A percentile compares a stretch with the other conserved stretches of the same genome.
phyloP scores from a whole-genome alignment of 1,140 invertebrate species.

The Drosophila asahinai region DNA sequence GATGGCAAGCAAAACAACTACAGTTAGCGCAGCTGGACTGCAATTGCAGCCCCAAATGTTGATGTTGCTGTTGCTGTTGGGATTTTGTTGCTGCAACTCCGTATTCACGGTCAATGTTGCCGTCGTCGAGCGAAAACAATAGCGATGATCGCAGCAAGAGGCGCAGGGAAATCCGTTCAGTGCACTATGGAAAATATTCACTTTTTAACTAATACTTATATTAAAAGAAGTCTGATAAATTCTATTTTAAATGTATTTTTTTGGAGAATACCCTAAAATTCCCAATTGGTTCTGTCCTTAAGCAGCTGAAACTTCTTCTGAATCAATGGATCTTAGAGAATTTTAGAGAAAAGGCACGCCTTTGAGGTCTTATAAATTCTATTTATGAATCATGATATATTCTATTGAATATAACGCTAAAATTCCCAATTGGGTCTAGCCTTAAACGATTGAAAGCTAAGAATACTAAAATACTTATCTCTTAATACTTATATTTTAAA shows the following conservation, averaged over 20 bases:
- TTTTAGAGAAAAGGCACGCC: no score
- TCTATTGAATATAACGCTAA: background rate
- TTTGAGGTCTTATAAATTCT: no score
- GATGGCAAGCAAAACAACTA: conserved; percentile 33
- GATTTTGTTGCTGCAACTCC: conserved; percentile 38
- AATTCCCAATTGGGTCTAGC: background rate
- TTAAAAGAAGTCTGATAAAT: background rate
- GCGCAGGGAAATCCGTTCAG: background rate
- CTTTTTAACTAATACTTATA: background rate
- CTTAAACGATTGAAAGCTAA: no score
- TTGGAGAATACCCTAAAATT: no score
- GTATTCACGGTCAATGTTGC: conserved; percentile 67
- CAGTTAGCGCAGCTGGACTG: conserved; percentile 42
- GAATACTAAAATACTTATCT: no score
- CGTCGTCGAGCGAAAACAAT: background rate
- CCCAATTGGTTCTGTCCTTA: no score
- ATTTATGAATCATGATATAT: no score
- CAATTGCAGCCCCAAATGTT: conserved; percentile 14
- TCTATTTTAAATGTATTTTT: no score
- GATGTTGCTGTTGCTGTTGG: conserved; percentile 1
- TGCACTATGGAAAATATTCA: background rate
- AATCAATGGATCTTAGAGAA: no score
- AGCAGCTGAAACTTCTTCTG: no score
- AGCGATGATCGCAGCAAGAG: background rate
- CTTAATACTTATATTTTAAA: no score